Evolutionary conservation across 2,113 vertebrate genomes (phyloP), one percentile per base, ranked within the genome.

Genomic region (Dicerorhinus sumatrensis): DNA sequence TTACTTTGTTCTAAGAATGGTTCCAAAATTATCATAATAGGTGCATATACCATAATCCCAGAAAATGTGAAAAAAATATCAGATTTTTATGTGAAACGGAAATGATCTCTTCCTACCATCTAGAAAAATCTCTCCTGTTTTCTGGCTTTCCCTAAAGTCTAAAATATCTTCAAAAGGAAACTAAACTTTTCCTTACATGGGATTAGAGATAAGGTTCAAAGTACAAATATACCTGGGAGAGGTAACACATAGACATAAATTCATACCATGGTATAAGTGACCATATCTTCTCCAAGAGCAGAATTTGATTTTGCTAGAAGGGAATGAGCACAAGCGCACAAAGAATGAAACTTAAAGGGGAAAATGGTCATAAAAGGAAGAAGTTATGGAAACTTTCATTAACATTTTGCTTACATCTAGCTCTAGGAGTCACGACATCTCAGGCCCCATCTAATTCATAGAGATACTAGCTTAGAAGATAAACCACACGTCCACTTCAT

Each of bases 81-180:
- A 76, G n/a, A 77, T 46, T 88, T 94, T 89, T 89, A 75, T 96
- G 46, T 84, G n/a, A 90, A 92, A 80, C 80, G 46, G 63, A 79
- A 85, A 88, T 93, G 94, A 46, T 79, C 16, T 86, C 73, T 94
- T 82, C 8, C 23, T 17, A 76, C 6, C 42, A 54, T 54, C 73
- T 88, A 92, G 73, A 86, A 89, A 89, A 93, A 54, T 31, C 21
- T 76, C 46, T 92, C 48, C 39, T 3, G 48, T 33, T 91, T 95
- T 60, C 76, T 93, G 54, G 83, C 2, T 77, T 89, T 92, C 83
- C 46, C 51, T 58, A 56, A 93, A 70, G 25, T 60, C 21, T 95
- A 85, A 96, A n/a, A n/a, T 79, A 56, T 46, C 69, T 94, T 69
- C 29, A 51, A 1, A 31, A 83, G 46, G 31, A 95, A 84, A 76